Conservation (phyloP, 2,888 invertebrate species). For the Nezara viridula region DNA sequence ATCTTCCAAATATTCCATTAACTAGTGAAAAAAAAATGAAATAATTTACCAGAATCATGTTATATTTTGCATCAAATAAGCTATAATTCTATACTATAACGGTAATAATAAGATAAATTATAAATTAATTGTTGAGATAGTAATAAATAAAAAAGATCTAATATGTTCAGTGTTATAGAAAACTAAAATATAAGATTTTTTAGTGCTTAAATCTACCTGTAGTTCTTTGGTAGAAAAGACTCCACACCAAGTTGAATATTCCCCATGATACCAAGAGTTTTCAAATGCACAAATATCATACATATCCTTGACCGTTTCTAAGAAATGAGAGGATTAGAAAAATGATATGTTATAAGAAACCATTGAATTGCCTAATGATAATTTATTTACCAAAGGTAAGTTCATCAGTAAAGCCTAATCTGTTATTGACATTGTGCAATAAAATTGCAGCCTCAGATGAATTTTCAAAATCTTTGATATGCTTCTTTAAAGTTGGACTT, state of each 20-base stretch:
- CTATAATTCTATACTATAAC: too few relatives aligned
- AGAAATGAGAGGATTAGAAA: slow-evolving; percentile 40
- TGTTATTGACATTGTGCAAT: neutral
- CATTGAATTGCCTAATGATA: neutral
- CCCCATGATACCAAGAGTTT: slow-evolving; percentile 79
- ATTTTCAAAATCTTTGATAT: neutral
- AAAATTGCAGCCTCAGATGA: neutral
- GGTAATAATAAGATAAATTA: too few relatives aligned
- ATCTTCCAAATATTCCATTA: slow-evolving; percentile 85
- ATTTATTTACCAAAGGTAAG: neutral
- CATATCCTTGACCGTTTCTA: slow-evolving; percentile 74
- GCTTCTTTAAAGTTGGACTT: neutral
- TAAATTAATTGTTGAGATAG: too few relatives aligned
- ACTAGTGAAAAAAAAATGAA: slow-evolving; percentile 66
- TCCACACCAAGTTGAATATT: slow-evolving; percentile 81
- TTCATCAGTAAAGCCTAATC: neutral
- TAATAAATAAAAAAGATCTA: too few relatives aligned
- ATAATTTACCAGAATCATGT: too few relatives aligned
- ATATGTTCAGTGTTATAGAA: too few relatives aligned
- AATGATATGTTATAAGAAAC: neutral
- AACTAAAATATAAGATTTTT: too few relatives aligned
- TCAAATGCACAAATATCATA: slow-evolving; percentile 87
- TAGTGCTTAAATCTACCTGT: slow-evolving; percentile 67
- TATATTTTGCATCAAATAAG: too few relatives aligned
- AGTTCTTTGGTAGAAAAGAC: slow-evolving; percentile 82